Percentiles rank a stretch among this genome's conserved stretches.
phyloP scores from a whole-genome alignment of 2,113 vertebrate species.

The Larimichthys crocea region DNA sequence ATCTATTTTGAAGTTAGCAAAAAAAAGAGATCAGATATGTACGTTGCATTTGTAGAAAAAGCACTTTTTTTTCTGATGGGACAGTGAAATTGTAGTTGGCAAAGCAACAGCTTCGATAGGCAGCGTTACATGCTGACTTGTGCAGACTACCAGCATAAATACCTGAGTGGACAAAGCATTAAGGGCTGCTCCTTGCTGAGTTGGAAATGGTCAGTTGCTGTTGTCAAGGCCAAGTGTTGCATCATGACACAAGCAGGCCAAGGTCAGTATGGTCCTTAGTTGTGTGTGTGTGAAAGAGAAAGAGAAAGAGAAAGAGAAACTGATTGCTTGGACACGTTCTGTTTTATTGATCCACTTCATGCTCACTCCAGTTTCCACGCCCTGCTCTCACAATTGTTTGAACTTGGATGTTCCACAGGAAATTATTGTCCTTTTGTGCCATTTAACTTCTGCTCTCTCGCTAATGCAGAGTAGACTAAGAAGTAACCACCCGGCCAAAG shows the following conservation, averaged over 20 bases:
- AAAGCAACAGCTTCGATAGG: not conserved
- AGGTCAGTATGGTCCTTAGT: slow-evolving; percentile 20
- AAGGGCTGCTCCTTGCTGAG: slow-evolving; percentile 8
- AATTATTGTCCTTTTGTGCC: not conserved
- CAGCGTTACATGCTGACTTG: not conserved
- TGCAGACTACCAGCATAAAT: not conserved
- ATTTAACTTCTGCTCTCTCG: not conserved
- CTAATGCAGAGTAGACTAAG: not conserved
- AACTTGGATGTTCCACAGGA: slow-evolving; percentile 20
- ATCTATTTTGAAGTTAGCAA: too few species aligned
- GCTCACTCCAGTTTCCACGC: slow-evolving; percentile 2
- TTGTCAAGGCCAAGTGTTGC: slow-evolving; percentile 38
- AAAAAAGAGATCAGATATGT: not conserved
- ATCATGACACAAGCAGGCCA: slow-evolving; percentile 37
- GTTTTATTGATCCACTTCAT: slow-evolving; percentile 45
- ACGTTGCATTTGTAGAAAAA: not conserved
- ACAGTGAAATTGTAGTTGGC: not conserved
- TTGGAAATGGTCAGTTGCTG: slow-evolving; percentile 12
- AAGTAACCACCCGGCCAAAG: not conserved
- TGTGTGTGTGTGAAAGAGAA: not conserved
- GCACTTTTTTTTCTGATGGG: not conserved
- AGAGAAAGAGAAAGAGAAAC: not conserved
- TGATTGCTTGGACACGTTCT: slow-evolving; percentile 13
- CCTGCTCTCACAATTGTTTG: slow-evolving; percentile 14
- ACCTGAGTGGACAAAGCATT: slow-evolving; percentile 9